These are phyloP conservation scores for Chesias legatella DNA, from an alignment of 2,888 invertebrate genomes.

Conservation along the genomic window DNA sequence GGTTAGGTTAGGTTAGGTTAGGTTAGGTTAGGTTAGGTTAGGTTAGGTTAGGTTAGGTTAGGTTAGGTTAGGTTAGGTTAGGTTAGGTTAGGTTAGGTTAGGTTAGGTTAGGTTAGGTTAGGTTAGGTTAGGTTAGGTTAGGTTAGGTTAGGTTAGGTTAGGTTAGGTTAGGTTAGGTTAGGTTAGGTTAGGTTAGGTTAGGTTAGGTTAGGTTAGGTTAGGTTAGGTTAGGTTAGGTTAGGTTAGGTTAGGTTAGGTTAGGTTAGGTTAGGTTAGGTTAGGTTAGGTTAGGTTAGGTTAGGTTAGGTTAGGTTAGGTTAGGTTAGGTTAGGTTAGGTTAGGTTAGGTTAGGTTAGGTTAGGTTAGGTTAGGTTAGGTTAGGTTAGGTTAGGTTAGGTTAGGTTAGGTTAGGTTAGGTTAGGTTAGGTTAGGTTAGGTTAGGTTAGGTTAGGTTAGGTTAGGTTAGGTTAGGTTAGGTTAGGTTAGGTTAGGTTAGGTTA, in stretches of 20 bases:
- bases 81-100: constrained; percentile 24
- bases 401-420: constrained; percentile 11
- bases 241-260: constrained; percentile 20
- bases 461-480: constrained; percentile 16
- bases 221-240: constrained; percentile 20
- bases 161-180: constrained; percentile 20
- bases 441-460: constrained; percentile 23
- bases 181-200: constrained; percentile 23
- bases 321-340: constrained; percentile 9
- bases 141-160: constrained; percentile 16
- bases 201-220: constrained; percentile 23
- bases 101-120: constrained; percentile 23
- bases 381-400: constrained; percentile 6
- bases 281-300: constrained; percentile 18
- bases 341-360: constrained; percentile 18
- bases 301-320: constrained; percentile 15
- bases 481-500: constrained; percentile 15
- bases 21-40: constrained; percentile 18
- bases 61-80: constrained; percentile 24
- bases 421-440: constrained; percentile 13
- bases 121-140: constrained; percentile 28
- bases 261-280: constrained; percentile 20
- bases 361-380: constrained; percentile 6
- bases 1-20: constrained; percentile 20
- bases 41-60: constrained; percentile 19